A percentile compares a stretch with the other conserved stretches of the same genome.
Conservation (phyloP, 1,140 invertebrate species). For the Drosophila pandora region DNA sequence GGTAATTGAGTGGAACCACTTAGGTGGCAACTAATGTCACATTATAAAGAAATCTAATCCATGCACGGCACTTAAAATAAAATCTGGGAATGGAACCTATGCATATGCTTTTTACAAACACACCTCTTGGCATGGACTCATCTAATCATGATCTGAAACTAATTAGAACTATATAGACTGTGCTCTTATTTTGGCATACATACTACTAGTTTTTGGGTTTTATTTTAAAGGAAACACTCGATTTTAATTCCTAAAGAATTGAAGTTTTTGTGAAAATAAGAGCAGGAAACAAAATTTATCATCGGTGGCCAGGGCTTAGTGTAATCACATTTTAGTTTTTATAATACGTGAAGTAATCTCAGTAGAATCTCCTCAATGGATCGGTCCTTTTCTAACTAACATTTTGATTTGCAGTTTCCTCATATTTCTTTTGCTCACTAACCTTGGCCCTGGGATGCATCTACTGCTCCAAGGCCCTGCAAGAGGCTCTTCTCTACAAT, state of each 20-base stretch:
- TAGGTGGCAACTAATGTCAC: conserved; percentile 8
- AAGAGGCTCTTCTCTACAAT: conserved; percentile 86
- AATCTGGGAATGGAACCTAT: conserved; percentile 1
- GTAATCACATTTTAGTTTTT: conserved; percentile 3
- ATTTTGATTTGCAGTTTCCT: conserved; percentile 76
- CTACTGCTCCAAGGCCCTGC: conserved; percentile 86
- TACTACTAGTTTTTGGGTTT: background rate
- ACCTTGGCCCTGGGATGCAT: conserved; percentile 83
- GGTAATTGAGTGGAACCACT: conserved; percentile 67
- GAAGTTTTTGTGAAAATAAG: background rate
- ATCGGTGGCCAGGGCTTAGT: conserved; percentile 15
- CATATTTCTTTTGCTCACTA: conserved; percentile 70
- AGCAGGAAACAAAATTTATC: conserved; percentile 1
- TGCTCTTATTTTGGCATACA: background rate
- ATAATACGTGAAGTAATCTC: too few species aligned
- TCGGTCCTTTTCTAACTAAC: background rate
- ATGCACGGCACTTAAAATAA: conserved; percentile 8
- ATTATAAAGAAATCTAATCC: conserved; percentile 12
- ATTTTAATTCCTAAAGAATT: too few species aligned
- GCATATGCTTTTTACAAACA: conserved; percentile 3
- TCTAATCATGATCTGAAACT: conserved; percentile 4
- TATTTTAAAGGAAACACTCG: background rate
- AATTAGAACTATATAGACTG: background rate
- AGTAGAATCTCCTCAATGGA: background rate
- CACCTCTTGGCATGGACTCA: conserved; percentile 17